Base-by-base conservation (phyloP, 2,888 invertebrate species). In the Meliscaeva auricollis region DNA sequence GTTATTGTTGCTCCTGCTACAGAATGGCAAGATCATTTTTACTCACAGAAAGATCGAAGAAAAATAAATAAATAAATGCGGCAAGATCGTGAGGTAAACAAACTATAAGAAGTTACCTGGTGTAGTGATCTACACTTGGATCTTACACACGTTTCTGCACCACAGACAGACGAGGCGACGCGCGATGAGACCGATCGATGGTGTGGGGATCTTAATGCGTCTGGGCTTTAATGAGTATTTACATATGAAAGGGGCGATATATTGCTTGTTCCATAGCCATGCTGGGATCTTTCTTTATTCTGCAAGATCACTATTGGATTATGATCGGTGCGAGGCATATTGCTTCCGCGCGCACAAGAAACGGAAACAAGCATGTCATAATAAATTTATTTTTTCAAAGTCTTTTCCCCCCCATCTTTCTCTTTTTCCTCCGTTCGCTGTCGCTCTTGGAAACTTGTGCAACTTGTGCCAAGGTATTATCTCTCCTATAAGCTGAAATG, bases 81-180 rank as follows among this genome's bases (percentile, higher is more conserved):
- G 56, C 46, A 72, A 70, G 52, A 68, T 80, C 84, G 79, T 84
- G 84, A 84, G 46, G 82, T 77, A 82, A 82, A 82, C 68, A 82
- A 80, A 75, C 44, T 70, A 78, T 22, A 66, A 52, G 50, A 56
- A 60, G 58, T 79, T 80, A 68, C 75, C 62, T 76, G 75, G 60
- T 38, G 11, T n/a, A 56, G 58, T 60, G 69, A 70, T 74, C 79
- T 70, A 20, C 46, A 30, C 81, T 66, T 69, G 30, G 72, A 82
- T 82, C 76, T 77, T 76, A 60, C 35, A 30, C 62, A 38, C 68
- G 66, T 66, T 66, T 50, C 15, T 77, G 30, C 64, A 56, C 38
- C 52, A 26, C 69, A 38, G 20, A 46, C 17, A 46, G 20, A 44
- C 13, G 4, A 35, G 38, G 22, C 26, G 26, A 0, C 20, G 1